Base-by-base conservation (phyloP, 1,140 invertebrate species). In the Pomacea maculata region DNA sequence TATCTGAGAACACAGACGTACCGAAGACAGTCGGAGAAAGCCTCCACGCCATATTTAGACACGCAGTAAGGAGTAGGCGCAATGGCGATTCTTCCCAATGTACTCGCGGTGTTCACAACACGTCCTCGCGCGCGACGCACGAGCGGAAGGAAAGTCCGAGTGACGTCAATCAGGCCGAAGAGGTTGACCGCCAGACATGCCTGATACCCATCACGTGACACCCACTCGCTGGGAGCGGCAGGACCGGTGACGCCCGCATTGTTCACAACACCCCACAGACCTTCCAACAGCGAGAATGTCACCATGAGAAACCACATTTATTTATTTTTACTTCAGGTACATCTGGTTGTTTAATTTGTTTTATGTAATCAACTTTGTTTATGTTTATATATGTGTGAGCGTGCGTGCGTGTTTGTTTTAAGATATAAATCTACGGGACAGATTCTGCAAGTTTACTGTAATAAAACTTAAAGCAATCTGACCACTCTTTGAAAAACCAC, bases 201-300 rank as follows among this genome's bases (percentile, higher is more conserved):
- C 55, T 83, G 29, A 64, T 82, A 85, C 55, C 84, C 80, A 70
- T 84, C 75, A 52, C 72, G n/a, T 7, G 75, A 63, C 6, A 82
- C 29, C 80, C 80, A 84, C 75, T 86, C 83, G 7, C 78, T 45
- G 25, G 63, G 80, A 8, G 45, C 65, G 57, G 76, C 61, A 4
- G 61, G 54, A 8, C 83, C 76, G 17, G 71, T 67, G 29, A 86
- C 65, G 4, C 85, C 86, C 14, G 86, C 86, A 64, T 85, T 85
- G 83, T 87, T 87, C 17, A 87, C 85, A 19, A 87, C 34, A 17
- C 83, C 86, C 86, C 86, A 87, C 57, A 87, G 78, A 55, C 85
- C 85, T 86, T 61, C 9, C 52, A 12, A 61, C 4, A 61, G 11
- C 4, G 15, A 4, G 9, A 45, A 45, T 45, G 34, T 45, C 34